phyloP scores from a whole-genome alignment of 2,888 invertebrate genomes.

The Coelogynopora nodosa region DNA sequence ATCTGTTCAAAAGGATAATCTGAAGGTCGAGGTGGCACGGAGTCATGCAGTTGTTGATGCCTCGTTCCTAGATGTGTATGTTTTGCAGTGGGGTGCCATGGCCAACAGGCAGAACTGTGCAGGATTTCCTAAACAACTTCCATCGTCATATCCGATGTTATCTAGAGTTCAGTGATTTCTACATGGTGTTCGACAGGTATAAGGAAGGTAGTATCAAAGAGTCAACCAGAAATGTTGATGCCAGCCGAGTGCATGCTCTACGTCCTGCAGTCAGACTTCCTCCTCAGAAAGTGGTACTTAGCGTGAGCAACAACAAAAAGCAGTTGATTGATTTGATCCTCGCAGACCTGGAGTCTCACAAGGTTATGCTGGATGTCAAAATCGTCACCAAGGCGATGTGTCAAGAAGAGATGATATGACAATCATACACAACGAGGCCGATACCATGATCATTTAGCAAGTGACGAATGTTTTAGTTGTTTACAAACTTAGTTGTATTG shows the following conservation, averaged over 20 bases:
- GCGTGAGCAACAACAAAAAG: no score
- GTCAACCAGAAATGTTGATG: neutral
- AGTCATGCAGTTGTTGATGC: conserved; percentile 31
- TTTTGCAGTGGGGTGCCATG: conserved; percentile 47
- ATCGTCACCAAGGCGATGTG: neutral
- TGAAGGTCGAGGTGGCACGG: conserved; percentile 37
- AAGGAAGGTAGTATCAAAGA: neutral
- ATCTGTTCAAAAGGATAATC: conserved; percentile 39
- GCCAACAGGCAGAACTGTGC: conserved; percentile 45
- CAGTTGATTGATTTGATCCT: no score
- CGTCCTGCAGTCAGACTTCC: neutral
- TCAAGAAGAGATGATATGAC: neutral
- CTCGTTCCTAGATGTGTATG: conserved; percentile 47
- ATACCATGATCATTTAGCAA: neutral
- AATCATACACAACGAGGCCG: neutral
- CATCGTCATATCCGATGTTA: neutral
- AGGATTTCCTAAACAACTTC: conserved; percentile 45
- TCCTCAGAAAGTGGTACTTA: no score
- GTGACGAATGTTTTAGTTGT: neutral
- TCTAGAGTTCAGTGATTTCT: neutral
- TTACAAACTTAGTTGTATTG: no score
- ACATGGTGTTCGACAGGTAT: neutral
- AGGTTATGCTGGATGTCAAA: neutral
- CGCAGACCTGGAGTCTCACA: no score
- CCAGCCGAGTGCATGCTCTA: neutral